phyloP scores from a whole-genome alignment of 2,888 invertebrate genomes.

The Tanytarsus gracilentus region DNA sequence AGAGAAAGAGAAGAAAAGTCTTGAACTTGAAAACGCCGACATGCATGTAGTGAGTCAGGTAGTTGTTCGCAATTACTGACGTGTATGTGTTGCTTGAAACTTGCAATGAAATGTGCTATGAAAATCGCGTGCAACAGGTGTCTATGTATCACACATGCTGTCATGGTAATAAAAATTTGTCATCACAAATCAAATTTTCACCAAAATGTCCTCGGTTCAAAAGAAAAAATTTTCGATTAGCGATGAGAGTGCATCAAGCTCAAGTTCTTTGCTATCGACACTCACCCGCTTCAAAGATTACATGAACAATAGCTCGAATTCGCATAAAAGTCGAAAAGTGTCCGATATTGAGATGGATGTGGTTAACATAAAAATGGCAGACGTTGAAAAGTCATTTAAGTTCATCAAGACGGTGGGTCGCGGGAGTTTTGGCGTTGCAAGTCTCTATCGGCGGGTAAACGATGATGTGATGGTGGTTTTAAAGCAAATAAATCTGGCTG shows the following conservation, averaged over 20 bases:
- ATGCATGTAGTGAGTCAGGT: too few relatives aligned
- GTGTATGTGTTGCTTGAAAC: too few relatives aligned
- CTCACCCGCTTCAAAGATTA: conserved; percentile 20
- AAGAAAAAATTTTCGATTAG: conserved; percentile 11
- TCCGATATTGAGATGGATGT: conserved; percentile 22
- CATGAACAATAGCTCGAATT: not conserved
- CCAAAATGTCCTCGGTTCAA: not conserved
- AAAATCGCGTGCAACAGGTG: not conserved
- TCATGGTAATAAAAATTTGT: conserved; percentile 18
- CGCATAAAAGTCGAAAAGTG: conserved; percentile 13
- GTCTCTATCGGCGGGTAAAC: conserved; percentile 53
- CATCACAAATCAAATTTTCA: conserved; percentile 11
- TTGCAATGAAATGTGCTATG: too few relatives aligned
- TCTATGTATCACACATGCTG: not conserved
- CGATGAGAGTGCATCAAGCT: conserved; percentile 1
- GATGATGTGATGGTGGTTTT: conserved; percentile 59
- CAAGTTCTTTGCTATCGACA: conserved; percentile 12
- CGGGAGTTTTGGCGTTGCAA: conserved; percentile 63
- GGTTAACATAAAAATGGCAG: not conserved
- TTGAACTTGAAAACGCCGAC: not conserved
- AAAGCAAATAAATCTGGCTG: conserved; percentile 63
- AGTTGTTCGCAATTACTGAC: too few relatives aligned
- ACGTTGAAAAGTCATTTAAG: conserved; percentile 5
- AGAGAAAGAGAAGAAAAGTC: conserved; percentile 8
- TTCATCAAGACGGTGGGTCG: conserved; percentile 17